Evolutionary conservation across 1,140 invertebrate species (phyloP).

Genomic region (Ostrea edulis): DNA sequence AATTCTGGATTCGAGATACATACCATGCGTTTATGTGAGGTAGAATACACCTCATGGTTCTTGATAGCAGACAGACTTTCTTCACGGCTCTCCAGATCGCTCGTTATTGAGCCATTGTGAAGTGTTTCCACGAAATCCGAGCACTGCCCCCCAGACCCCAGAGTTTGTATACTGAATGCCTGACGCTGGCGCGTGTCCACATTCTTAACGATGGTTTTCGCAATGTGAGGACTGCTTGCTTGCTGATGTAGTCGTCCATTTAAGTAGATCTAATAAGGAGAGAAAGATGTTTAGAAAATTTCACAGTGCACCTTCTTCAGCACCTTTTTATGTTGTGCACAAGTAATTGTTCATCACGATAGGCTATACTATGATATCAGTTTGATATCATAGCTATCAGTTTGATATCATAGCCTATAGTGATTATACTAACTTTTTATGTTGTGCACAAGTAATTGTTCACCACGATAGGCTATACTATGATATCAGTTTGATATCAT

Average conservation of each 20-base stretch:
- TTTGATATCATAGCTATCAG: too few relatives aligned
- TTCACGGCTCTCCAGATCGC: not conserved
- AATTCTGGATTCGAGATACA: not conserved
- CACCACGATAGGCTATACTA: too few relatives aligned
- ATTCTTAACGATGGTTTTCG: constrained; percentile 69
- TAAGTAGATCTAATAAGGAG: constrained; percentile 65
- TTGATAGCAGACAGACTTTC: not conserved
- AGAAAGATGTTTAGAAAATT: not conserved
- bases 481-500: too few relatives aligned
- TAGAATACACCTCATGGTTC: not conserved
- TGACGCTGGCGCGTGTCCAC: constrained; percentile 61
- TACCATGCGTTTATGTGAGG: constrained; percentile 23
- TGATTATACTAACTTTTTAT: too few relatives aligned
- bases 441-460: too few relatives aligned
- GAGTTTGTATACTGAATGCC: constrained; percentile 71
- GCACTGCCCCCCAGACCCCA: constrained; percentile 64
- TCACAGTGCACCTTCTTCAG: not conserved
- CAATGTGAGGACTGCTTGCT: constrained; percentile 62
- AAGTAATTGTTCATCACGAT: too few relatives aligned
- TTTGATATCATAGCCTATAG: too few relatives aligned
- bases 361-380: too few relatives aligned
- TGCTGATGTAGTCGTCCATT: constrained; percentile 66
- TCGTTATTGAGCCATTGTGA: not conserved
- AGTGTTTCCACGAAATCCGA: constrained; percentile 64
- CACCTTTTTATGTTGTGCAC: too few relatives aligned